These are phyloP conservation scores for Aradophagus sp. DNA, from an alignment of 1,140 invertebrate genomes.

Conservation along the genomic window DNA sequence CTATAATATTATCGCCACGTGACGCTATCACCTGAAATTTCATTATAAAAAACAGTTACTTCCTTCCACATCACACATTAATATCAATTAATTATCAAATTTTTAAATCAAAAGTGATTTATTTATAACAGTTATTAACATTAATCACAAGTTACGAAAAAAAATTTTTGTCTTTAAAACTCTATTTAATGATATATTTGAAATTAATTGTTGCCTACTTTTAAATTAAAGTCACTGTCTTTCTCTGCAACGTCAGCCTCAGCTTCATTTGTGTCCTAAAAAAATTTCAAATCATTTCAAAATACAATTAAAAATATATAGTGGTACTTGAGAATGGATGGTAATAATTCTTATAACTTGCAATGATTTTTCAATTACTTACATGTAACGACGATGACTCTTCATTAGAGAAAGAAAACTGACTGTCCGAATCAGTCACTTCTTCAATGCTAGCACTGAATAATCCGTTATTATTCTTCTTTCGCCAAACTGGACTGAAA, in stretches of 20 bases:
- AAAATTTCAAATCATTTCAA: not conserved
- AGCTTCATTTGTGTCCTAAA: constrained; percentile 65
- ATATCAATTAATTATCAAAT: no score
- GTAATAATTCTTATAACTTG: no score
- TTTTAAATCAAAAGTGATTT: no score
- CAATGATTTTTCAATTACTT: no score
- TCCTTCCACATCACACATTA: no score
- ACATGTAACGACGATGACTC: constrained; percentile 72
- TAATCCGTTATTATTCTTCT: constrained; percentile 73
- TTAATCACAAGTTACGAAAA: constrained; percentile 4
- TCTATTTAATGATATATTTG: no score
- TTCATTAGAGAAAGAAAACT: constrained; percentile 71
- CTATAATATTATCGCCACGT: constrained; percentile 89
- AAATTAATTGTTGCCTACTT: constrained; percentile 58
- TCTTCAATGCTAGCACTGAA: constrained; percentile 68
- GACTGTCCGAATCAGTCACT: constrained; percentile 70
- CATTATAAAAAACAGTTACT: constrained; percentile 5
- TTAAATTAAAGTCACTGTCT: constrained; percentile 72
- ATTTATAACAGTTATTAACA: no score
- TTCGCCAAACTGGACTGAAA: constrained; percentile 74
- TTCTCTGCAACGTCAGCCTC: constrained; percentile 69
- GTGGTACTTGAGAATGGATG: no score
- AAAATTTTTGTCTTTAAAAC: no score
- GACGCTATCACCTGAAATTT: constrained; percentile 83
- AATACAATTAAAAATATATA: no score